Evolutionary conservation across 2,888 invertebrate genomes (phyloP).

Genomic region (Rhagium mordax): DNA sequence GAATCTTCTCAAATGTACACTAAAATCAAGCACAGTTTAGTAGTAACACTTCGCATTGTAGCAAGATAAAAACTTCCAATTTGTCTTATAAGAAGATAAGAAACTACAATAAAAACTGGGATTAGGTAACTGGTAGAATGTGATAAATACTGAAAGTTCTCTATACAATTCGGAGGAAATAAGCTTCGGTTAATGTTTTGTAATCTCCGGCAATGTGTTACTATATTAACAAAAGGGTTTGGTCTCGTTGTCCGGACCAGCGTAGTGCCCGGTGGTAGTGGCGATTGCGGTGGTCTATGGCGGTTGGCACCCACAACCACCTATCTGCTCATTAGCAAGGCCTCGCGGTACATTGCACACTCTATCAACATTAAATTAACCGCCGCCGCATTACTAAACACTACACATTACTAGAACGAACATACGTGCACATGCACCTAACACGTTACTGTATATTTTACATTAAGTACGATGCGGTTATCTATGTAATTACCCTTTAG

Average conservation of each 20-base stretch:
- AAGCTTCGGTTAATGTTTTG: background rate
- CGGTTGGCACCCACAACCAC: constrained; percentile 59
- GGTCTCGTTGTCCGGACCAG: background rate
- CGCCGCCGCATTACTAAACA: constrained; percentile 55
- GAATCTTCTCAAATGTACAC: no score
- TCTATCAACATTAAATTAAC: constrained; percentile 64
- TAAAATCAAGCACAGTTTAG: no score
- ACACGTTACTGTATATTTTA: constrained; percentile 41
- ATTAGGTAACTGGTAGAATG: background rate
- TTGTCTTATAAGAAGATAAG: no score
- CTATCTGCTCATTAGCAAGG: constrained; percentile 62
- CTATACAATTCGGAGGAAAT: background rate
- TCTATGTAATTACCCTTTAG: constrained; percentile 36
- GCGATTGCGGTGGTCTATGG: constrained; percentile 57
- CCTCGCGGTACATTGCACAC: constrained; percentile 59
- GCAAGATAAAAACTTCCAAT: no score
- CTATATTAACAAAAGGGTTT: constrained; percentile 1
- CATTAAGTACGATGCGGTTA: constrained; percentile 37
- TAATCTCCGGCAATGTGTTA: background rate
- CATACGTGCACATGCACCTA: constrained; percentile 21
- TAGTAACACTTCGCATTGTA: no score
- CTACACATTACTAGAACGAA: constrained; percentile 45
- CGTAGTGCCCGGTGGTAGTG: constrained; percentile 26
- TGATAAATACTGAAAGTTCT: background rate
- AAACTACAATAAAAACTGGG: background rate